Conservation (phyloP, 2,888 invertebrate genomes). For the Hypercompe scribonia region DNA sequence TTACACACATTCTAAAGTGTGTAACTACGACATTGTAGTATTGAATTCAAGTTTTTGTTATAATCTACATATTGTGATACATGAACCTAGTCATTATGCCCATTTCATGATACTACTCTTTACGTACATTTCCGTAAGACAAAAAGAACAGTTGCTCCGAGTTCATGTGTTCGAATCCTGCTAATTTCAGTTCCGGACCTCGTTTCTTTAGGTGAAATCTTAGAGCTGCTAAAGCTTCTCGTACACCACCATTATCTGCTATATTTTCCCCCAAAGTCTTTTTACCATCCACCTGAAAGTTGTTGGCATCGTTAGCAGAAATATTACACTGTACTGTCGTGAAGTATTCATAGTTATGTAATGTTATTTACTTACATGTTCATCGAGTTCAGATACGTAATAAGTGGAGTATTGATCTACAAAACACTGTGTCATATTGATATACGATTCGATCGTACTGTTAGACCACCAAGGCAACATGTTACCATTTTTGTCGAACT, state of each 20-base stretch:
- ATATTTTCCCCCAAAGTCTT: slow-evolving; percentile 93
- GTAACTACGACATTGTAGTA: neutral
- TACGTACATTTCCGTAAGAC: slow-evolving; percentile 92
- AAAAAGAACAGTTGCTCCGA: slow-evolving; percentile 93
- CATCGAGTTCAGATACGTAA: slow-evolving; percentile 88
- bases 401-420: slow-evolving; percentile 93
- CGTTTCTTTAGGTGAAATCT: slow-evolving; percentile 82
- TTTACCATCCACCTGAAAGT: slow-evolving; percentile 89
- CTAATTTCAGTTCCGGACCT: slow-evolving; percentile 88
- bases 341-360: neutral
- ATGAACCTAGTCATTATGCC: no score
- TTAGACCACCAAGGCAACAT: slow-evolving; percentile 96
- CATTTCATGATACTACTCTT: neutral
- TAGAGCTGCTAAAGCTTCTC: slow-evolving; percentile 91
- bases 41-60: neutral
- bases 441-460: slow-evolving; percentile 90
- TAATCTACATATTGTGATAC: no score
- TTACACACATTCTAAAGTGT: no score
- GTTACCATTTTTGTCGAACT: slow-evolving; percentile 94
- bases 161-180: slow-evolving; percentile 90
- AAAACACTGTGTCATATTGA: slow-evolving; percentile 93
- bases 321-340: neutral
- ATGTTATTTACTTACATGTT: slow-evolving; percentile 83
- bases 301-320: neutral
- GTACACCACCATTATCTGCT: slow-evolving; percentile 93